These are phyloP conservation scores for Selene dorsalis DNA, from an alignment of 2,797 vertebrate genomes.

Conservation along the genomic window DNA sequence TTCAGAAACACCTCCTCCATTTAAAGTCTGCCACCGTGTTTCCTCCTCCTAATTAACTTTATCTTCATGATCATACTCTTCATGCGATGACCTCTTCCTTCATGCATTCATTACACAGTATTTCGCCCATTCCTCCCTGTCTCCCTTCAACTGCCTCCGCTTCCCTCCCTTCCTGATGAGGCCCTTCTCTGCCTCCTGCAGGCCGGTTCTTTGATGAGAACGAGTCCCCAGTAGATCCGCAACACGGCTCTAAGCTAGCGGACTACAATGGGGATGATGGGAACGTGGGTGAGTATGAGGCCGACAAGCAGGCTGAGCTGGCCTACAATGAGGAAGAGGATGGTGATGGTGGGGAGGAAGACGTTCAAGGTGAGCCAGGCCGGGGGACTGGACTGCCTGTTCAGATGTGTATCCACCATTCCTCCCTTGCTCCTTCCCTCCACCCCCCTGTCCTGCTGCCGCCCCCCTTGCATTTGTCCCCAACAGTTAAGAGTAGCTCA, in stretches of 20 bases:
- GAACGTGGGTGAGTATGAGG: conserved; percentile 99
- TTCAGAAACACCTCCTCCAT: conserved; percentile 24
- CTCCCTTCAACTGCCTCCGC: conserved; percentile 69
- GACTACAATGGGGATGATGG: conserved; percentile 99
- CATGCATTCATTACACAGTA: conserved; percentile 50
- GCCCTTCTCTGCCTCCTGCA: conserved; percentile 93
- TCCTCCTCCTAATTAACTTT: conserved; percentile 35
- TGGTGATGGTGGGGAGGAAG: conserved; percentile 99
- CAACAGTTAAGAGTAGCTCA: conserved; percentile 73
- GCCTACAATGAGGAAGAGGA: conserved; percentile 99
- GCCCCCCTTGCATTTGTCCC: conserved; percentile 58
- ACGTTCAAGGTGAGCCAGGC: conserved; percentile 99
- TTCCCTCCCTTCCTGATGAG: conserved; percentile 84
- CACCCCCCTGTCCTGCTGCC: conserved; percentile 67
- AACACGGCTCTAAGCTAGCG: conserved; percentile 99
- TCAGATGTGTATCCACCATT: conserved; percentile 81
- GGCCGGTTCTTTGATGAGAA: conserved; percentile 99
- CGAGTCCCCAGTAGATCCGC: conserved; percentile 99
- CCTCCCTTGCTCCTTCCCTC: conserved; percentile 74
- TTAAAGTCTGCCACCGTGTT: conserved; percentile 25
- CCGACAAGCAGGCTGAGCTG: conserved; percentile 99
- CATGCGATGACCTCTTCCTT: conserved; percentile 43
- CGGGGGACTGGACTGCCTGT: conserved; percentile 73
- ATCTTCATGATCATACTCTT: conserved; percentile 39
- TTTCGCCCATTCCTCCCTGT: conserved; percentile 53